Conservation (phyloP, 2,797 vertebrate species). For the Atherinosoma microstoma region DNA sequence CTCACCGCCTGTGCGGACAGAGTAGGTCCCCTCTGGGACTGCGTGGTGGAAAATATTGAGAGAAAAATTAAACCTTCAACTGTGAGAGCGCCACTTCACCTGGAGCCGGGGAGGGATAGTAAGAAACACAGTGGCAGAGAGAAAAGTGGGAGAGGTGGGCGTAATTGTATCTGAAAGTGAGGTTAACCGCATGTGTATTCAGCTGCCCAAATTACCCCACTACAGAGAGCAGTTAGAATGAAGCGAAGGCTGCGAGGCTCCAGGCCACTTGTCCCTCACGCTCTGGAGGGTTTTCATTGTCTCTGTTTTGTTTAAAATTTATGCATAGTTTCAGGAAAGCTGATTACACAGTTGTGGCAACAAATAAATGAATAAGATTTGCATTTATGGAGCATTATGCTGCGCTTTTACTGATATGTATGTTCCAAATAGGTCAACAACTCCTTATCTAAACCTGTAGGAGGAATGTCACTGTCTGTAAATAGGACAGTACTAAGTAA, state of each 20-base stretch:
- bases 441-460: not conserved
- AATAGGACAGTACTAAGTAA: too few species aligned
- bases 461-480: too few species aligned
- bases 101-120: conserved; percentile 38
- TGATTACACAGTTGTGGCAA: not conserved
- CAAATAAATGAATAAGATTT: not conserved
- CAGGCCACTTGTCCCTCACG: conserved; percentile 38
- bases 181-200: conserved; percentile 61
- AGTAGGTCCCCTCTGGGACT: conserved; percentile 31
- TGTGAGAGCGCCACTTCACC: conserved; percentile 57
- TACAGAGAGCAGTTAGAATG: conserved; percentile 33
- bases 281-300: conserved; percentile 21
- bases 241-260: conserved; percentile 29
- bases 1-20: conserved; percentile 38
- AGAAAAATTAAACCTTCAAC: conserved; percentile 52
- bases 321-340: conserved; percentile 10
- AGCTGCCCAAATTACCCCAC: conserved; percentile 38
- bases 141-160: conserved; percentile 52
- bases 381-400: not conserved
- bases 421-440: not conserved
- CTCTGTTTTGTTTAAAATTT: conserved; percentile 17
- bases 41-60: conserved; percentile 45
- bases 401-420: not conserved
- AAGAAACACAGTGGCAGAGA: conserved; percentile 56
- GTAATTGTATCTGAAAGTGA: conserved; percentile 70